Conservation (phyloP, 2,888 invertebrate genomes). For the Heliconius cydno region DNA sequence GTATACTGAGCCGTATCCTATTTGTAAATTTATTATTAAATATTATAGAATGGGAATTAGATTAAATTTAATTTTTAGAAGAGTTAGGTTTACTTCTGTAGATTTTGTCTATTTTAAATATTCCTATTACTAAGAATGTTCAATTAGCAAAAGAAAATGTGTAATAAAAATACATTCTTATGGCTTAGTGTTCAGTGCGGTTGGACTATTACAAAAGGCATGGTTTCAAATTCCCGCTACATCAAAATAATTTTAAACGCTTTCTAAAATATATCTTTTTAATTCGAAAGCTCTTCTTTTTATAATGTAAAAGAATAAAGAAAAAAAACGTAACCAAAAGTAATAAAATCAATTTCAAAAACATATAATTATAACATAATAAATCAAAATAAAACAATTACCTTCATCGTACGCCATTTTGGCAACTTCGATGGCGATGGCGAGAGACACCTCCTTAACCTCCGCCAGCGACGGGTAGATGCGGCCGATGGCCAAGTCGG, state of each 20-base stretch:
- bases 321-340: background rate
- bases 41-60: too few relatives aligned
- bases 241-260: background rate
- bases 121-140: too few relatives aligned
- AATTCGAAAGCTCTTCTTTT: background rate
- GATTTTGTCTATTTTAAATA: too few relatives aligned
- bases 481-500: slow-evolving; percentile 92
- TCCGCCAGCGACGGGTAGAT: slow-evolving; percentile 95
- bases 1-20: slow-evolving; percentile 83
- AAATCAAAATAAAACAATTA: slow-evolving; percentile 59
- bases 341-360: background rate
- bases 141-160: too few relatives aligned
- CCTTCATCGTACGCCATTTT: slow-evolving; percentile 95
- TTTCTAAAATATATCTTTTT: too few relatives aligned
- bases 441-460: slow-evolving; percentile 94
- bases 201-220: background rate
- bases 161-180: background rate
- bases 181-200: background rate
- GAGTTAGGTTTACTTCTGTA: too few relatives aligned
- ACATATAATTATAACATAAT: background rate
- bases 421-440: slow-evolving; percentile 94
- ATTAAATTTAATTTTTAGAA: too few relatives aligned
- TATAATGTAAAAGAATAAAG: background rate
- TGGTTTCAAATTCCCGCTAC: background rate
- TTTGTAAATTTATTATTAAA: slow-evolving; percentile 45